Evolutionary conservation across 2,888 invertebrate species (phyloP).

Genomic region (Stenodera caucasica): DNA sequence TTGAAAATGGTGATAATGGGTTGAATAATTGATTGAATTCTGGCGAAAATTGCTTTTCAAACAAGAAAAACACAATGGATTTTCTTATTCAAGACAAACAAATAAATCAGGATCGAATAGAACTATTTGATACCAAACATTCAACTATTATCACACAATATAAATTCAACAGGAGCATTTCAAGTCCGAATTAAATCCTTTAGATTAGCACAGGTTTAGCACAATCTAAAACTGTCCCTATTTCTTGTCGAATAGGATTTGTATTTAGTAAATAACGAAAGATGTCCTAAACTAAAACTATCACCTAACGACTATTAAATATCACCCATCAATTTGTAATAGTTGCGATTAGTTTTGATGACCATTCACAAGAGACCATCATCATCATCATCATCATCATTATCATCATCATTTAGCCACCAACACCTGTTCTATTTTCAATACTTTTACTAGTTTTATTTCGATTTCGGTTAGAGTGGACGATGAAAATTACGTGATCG

Average conservation of each 20-base stretch:
- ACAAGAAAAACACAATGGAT: background rate
- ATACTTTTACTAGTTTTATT: background rate
- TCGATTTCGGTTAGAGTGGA: background rate
- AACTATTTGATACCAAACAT: no score
- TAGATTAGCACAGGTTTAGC: background rate
- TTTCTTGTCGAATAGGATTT: background rate
- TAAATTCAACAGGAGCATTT: background rate
- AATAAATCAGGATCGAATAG: background rate
- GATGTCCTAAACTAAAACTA: background rate
- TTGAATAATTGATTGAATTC: no score
- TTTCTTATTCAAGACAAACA: background rate
- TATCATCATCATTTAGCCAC: background rate
- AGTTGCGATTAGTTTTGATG: slow-evolving; percentile 4
- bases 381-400: background rate
- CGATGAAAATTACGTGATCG: slow-evolving; percentile 1
- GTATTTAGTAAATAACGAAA: background rate
- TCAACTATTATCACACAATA: background rate
- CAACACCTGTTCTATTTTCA: background rate
- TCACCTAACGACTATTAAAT: no score
- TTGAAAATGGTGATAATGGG: no score
- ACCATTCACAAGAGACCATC: background rate
- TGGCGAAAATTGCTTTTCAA: background rate
- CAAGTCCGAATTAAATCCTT: background rate
- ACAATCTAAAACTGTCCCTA: background rate
- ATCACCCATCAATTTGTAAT: background rate